Evolutionary conservation across 2,113 vertebrate genomes (phyloP), one percentile per base, ranked within the genome.

Genomic region (Paratilapia polleni): DNA sequence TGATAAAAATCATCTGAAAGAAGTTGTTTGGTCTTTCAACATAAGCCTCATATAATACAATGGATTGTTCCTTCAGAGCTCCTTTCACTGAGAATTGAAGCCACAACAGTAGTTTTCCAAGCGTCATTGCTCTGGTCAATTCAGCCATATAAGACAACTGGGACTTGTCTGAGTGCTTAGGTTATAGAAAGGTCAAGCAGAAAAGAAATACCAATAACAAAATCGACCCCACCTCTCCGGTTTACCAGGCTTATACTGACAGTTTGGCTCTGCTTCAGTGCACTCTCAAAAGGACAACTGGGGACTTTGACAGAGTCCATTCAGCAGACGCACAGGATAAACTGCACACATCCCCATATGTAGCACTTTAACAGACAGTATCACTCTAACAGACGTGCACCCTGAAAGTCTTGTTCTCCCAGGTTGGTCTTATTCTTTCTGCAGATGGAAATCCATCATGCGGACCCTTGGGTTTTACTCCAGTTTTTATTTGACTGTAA

Each of bases 151-250:
- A 82, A 87, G 88, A 84, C 92, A 86, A 82, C 82, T 31, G 86
- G 89, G 88, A 92, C 79, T 86, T 85, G 56, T 84, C 85, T 83
- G 80, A 84, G 68, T 78, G 77, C 79, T 88, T 34, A 47, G 80
- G 91, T 93, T 70, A 82, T 75, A 36, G 78, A 86, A 78, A 88
- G 89, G 91, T 94, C 89, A 87, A 82, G 38, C 87, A 80, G 38
- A 86, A 80, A 84, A 90, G 78, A 93, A 91, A 88, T 78, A 61
- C 77, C 82, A 81, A 83, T 86, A 91, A 81, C 79, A 86, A 88
- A 86, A 84, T 83, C 14, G 28, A 85, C 52, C 75, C 34, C 74
- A 31, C 58, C 78, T 82, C 28, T 77, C 34, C 11, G 2, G 81
- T 89, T 89, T 86, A 87, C 82, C 80, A 61, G 84, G 22, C 73